A percentile compares a stretch with the other conserved stretches of the same genome.
phyloP scores from a whole-genome alignment of 2,797 vertebrate species.

The Lutjanus argentimaculatus region DNA sequence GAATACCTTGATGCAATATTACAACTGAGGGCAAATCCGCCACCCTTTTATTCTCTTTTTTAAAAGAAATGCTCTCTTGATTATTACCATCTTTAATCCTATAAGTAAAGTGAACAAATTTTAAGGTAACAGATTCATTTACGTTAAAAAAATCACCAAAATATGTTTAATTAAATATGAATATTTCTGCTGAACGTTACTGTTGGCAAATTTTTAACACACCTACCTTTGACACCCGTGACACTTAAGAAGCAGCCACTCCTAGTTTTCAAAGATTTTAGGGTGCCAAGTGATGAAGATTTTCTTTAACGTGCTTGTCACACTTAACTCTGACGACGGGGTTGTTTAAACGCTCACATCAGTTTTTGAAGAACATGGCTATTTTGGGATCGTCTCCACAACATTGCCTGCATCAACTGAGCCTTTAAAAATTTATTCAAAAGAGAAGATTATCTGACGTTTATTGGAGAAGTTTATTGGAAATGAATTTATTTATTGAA shows the following conservation, averaged over 20 bases:
- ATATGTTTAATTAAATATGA: conserved; percentile 49
- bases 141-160: conserved; percentile 40
- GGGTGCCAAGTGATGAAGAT: conserved; percentile 56
- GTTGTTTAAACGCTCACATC: conserved; percentile 42
- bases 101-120: conserved; percentile 48
- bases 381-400: conserved; percentile 72
- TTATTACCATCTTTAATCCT: conserved; percentile 53
- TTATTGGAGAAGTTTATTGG: conserved; percentile 76
- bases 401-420: conserved; percentile 89
- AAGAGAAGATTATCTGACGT: conserved; percentile 71
- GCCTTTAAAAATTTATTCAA: conserved; percentile 83
- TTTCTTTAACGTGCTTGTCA: conserved; percentile 58
- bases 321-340: conserved; percentile 45
- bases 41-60: conserved; percentile 60
- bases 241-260: conserved; percentile 54
- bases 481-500: conserved; percentile 80
- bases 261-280: conserved; percentile 57
- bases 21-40: conserved; percentile 53
- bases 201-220: conserved; percentile 47
- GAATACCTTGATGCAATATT: conserved; percentile 81
- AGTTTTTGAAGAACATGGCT: conserved; percentile 65
- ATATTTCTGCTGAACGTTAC: conserved; percentile 45
- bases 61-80: conserved; percentile 48
- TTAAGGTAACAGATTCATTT: conserved; percentile 42
- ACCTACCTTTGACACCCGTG: conserved; percentile 63